Base-by-base conservation (phyloP, 2,113 vertebrate species). In the Nyctibius bracteatus region DNA sequence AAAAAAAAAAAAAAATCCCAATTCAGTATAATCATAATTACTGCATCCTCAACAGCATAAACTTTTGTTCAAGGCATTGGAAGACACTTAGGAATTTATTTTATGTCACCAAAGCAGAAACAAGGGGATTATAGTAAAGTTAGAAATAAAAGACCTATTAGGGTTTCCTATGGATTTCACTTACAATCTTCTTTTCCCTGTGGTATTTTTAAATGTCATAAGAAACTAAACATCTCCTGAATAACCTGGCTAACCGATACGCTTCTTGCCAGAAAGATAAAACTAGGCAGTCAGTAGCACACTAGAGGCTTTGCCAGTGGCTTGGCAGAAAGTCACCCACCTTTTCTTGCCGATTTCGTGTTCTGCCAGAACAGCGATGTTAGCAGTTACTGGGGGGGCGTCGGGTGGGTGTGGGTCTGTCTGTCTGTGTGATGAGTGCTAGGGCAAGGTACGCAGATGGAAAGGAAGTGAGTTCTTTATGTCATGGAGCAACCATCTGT, bases 311-410 rank as follows among this genome's bases (percentile, higher is more conserved):
- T 55, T 86, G 52, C 51, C 74, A 51, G 24, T 2, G 28, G 30
- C 46, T 43, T 25, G 52, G 71, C 61, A 88, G 5, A 20, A 72
- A 37, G 4, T 28, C 43, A 11, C 21, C 19, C 61, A 12, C 10
- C 27, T 68, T 44, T 33, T 8, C 31, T n/a, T 39, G 67, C 41
- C 19, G 46, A 8, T 19, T 57, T 7, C 14, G 23, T 24, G 37
- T 37, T 47, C 9, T 33, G 54, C 59, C n/a, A 58, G 27, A 35
- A 16, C 0, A 54, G 28, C 0, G 6, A 14, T 1, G 11, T 5
- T 6, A 13, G 35, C 0, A 44, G 33, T 0, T 33, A 24, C 2
- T 8, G 44, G 21, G 55, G 10, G 18, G 7, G 12, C 5, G 14
- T 2, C 6, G 63, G 3, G 12, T 37, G 30, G 30, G 19, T 46